A percentile compares a stretch with the other conserved stretches of the same genome.
Conservation (phyloP, 2,797 vertebrate species). For the Mus spretus region DNA sequence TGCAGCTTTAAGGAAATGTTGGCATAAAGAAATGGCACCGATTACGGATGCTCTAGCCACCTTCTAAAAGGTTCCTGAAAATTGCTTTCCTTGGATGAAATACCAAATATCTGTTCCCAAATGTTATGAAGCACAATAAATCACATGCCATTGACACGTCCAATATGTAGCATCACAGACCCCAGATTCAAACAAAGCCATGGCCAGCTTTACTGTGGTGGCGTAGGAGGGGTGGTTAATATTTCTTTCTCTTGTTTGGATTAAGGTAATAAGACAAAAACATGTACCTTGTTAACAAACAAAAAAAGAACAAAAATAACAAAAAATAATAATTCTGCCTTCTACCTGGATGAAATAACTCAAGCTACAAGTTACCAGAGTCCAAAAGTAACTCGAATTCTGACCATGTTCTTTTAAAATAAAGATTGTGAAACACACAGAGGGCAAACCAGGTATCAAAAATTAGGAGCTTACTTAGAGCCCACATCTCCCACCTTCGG, state of each 20-base stretch:
- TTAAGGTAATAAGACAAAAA: constrained; percentile 73
- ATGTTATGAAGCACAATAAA: constrained; percentile 86
- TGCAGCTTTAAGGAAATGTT: constrained; percentile 83
- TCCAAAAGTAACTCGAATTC: constrained; percentile 51
- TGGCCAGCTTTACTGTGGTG: constrained; percentile 13
- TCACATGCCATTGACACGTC: constrained; percentile 84
- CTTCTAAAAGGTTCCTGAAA: constrained; percentile 85
- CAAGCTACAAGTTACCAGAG: constrained; percentile 48
- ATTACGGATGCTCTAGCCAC: constrained; percentile 83
- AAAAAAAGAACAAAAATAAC: not conserved
- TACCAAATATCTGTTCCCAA: constrained; percentile 86
- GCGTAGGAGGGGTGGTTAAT: not conserved
- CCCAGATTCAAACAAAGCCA: constrained; percentile 81
- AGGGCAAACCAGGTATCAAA: not conserved
- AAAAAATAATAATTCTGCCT: constrained; percentile 58
- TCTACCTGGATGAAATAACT: constrained; percentile 55
- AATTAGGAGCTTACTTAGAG: not conserved
- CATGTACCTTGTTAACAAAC: constrained; percentile 58
- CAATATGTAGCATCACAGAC: constrained; percentile 83
- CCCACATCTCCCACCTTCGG: not conserved
- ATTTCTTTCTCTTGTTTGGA: constrained; percentile 75
- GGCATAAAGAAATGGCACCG: constrained; percentile 85
- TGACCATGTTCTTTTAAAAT: constrained; percentile 6
- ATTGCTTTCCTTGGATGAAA: constrained; percentile 87
- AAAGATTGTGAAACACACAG: not conserved